Base-by-base conservation (phyloP, 2,113 vertebrate species). In the Mixornis gularis region DNA sequence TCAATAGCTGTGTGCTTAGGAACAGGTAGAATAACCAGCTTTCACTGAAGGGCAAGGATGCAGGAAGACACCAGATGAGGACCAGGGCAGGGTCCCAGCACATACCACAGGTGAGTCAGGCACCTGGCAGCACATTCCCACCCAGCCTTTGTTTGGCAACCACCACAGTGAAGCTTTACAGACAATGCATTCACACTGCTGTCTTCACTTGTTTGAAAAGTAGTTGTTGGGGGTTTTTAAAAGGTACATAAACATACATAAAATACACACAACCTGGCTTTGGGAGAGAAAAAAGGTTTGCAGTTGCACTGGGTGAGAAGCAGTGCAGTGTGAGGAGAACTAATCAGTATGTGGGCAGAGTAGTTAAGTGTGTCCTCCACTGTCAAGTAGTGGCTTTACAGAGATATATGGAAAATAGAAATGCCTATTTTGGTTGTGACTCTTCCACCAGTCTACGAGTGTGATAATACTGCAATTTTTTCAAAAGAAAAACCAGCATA, bases 301-400 rank as follows among this genome's bases (percentile, higher is more conserved):
- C 18, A 2, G 58, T 17, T 38, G 6, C 29, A 40, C 27, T 40
- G 30, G 25, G 15, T 60, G 44, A 80, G n/a, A 36, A 84, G 24
- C 14, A 66, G 12, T 1, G 0, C 9, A 29, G 43, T 1, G 4
- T 22, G 48, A 87, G 24, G 71, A 48, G 40, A 34, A 29, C 14
- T 40, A 40, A 43, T 12, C 26, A 13, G 20, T 5, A 24, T 6
- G 4, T 5, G 5, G 17, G 41, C 48, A 60, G 56, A 83, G 62
- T 38, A 26, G n/a, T 78, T 55, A 64, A 84, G 41, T 7, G 20
- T 46, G 26, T 52, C 49, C 41, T 65, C 58, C 64, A 46, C 49
- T 34, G 43, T 43, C 77, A 94, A 86, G 79, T 14, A 53, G 34
- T 13, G 38, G 7, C 53, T 89, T 43, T 85, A 62, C 44, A 81